A percentile compares a stretch with the other conserved stretches of the same genome.
phyloP scores from a whole-genome alignment of 2,888 invertebrate genomes.

The Zelleria hepariella region DNA sequence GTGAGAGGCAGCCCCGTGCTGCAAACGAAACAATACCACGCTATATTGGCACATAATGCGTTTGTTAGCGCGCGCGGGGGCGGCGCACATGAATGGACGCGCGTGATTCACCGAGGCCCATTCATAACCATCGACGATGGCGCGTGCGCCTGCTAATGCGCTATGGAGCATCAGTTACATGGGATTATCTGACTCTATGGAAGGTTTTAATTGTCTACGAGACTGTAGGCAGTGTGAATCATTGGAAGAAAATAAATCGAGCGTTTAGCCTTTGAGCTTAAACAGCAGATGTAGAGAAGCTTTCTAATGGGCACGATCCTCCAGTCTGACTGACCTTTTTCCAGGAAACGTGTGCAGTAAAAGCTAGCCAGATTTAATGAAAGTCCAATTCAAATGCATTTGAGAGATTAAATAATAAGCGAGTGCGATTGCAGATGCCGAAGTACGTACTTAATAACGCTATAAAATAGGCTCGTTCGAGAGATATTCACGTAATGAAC shows the following conservation, averaged over 20 bases:
- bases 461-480: slow-evolving; percentile 6
- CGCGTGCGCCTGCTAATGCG: slow-evolving; percentile 16
- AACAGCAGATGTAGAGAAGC: not conserved
- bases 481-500: slow-evolving; percentile 3
- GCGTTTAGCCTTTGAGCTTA: not conserved
- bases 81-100: slow-evolving; percentile 52
- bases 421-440: not conserved
- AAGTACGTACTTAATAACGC: not conserved
- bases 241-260: not conserved
- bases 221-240: not conserved
- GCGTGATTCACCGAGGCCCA: slow-evolving; percentile 60
- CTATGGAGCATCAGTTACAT: not conserved
- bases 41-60: slow-evolving; percentile 41
- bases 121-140: slow-evolving; percentile 46
- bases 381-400: not conserved
- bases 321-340: not conserved
- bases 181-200: not conserved
- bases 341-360: not conserved
- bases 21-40: slow-evolving; percentile 51
- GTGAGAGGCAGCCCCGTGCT: slow-evolving; percentile 44
- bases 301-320: not conserved
- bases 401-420: not conserved
- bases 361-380: not conserved
- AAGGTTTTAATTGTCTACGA: not conserved
- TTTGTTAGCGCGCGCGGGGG: slow-evolving; percentile 49